Percentiles rank a stretch among this genome's conserved stretches.
phyloP scores from a whole-genome alignment of 1,140 invertebrate genomes.

The Adoxophyes honmai region DNA sequence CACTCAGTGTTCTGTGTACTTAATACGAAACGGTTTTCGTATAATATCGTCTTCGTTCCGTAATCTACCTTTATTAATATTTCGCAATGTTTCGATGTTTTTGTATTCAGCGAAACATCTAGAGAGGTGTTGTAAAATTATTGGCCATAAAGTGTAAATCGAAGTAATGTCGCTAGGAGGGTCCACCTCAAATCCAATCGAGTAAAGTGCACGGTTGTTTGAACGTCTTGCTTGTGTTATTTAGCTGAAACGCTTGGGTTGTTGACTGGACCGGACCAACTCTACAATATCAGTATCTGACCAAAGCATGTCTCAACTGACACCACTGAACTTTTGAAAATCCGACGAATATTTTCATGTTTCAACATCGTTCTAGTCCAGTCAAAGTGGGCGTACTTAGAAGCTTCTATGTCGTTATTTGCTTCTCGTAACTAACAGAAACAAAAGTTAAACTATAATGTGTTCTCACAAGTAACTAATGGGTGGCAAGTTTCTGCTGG shows the following conservation, averaged over 20 bases:
- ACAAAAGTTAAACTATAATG: conserved; percentile 70
- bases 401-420: conserved; percentile 39
- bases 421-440: conserved; percentile 45
- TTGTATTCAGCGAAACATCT: neutral
- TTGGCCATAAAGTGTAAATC: conserved; percentile 1
- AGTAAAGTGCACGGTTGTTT: conserved; percentile 58
- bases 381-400: conserved; percentile 25
- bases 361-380: neutral
- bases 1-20: neutral
- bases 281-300: neutral
- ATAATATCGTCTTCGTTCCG: too few relatives aligned
- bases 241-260: conserved; percentile 64
- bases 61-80: too few relatives aligned
- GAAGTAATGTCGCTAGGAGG: conserved; percentile 41
- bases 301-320: neutral
- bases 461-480: conserved; percentile 67
- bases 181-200: conserved; percentile 65
- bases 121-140: neutral
- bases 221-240: conserved; percentile 48
- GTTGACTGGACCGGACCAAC: conserved; percentile 46
- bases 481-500: conserved; percentile 62
- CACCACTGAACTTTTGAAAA: neutral
- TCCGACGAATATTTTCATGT: neutral
- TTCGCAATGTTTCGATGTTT: too few relatives aligned
- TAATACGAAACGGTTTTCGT: too few relatives aligned